These are phyloP conservation scores for Pygoscelis adeliae DNA, from an alignment of 2,113 vertebrate genomes.

Conservation along the genomic window DNA sequence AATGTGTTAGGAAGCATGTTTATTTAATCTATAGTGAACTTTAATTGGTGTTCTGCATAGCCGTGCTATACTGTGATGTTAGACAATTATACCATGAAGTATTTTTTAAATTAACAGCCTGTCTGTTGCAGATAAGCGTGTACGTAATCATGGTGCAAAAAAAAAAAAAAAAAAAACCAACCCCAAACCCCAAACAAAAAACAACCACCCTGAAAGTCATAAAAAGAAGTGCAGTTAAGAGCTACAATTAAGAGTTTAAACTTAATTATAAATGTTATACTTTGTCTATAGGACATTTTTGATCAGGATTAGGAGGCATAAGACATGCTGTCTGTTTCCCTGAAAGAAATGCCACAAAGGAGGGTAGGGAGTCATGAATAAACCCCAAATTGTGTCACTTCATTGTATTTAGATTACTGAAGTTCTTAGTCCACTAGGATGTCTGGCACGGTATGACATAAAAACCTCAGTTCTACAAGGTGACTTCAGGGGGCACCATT, in stretches of 20 bases:
- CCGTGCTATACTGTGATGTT: neutral
- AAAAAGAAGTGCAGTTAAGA: neutral
- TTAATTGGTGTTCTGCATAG: slow-evolving; percentile 7
- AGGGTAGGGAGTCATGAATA: neutral
- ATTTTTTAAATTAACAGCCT: slow-evolving; percentile 32
- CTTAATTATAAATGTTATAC: neutral
- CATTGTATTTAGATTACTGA: neutral
- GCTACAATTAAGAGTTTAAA: neutral
- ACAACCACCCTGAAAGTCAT: neutral
- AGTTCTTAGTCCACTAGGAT: neutral
- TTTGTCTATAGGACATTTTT: neutral
- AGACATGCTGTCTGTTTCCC: neutral
- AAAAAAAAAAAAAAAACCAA: neutral
- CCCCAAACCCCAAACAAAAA: neutral
- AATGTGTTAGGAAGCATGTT: neutral
- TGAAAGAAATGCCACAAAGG: neutral
- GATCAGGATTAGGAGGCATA: neutral
- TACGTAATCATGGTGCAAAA: neutral
- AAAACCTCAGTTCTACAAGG: neutral
- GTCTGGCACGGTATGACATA: neutral
- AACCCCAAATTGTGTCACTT: neutral
- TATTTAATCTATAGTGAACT: neutral
- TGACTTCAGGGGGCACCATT: neutral
- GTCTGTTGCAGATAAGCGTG: slow-evolving; percentile 46
- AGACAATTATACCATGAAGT: neutral